Conservation (phyloP, 2,113 vertebrate species). For the Lichenostomus cassidix region DNA sequence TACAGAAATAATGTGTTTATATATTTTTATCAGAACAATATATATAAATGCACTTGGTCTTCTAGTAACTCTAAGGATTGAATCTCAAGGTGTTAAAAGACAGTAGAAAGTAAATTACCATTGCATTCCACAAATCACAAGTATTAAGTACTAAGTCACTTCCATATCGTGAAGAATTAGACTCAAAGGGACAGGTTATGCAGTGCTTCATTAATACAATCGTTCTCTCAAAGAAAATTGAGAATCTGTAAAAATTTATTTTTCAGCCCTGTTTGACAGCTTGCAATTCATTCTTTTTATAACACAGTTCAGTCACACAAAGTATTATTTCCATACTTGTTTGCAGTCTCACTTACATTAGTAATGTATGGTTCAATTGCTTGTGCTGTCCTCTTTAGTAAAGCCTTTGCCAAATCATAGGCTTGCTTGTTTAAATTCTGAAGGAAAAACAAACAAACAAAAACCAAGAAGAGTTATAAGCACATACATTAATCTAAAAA, state of each 20-base stretch:
- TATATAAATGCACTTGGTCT: not conserved
- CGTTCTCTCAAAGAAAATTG: not conserved
- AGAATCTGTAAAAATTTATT: not conserved
- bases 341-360: conserved; percentile 85
- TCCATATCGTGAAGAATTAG: not conserved
- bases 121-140: not conserved
- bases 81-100: not conserved
- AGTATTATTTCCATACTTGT: not conserved
- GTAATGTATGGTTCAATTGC: conserved; percentile 98
- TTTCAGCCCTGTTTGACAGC: not conserved
- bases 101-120: not conserved
- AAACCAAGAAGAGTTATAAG: not conserved
- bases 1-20: not conserved
- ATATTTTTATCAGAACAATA: not conserved
- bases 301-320: not conserved
- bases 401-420: conserved; percentile 95
- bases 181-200: not conserved
- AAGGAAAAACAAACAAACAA: not conserved
- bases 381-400: conserved; percentile 97
- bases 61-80: not conserved
- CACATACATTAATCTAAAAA: not conserved
- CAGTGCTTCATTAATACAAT: not conserved
- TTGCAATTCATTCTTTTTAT: not conserved
- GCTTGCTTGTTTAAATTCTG: conserved; percentile 99
- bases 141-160: not conserved